These are phyloP conservation scores for Pangasianodon hypophthalmus DNA, from an alignment of 2,113 vertebrate genomes.

Conservation along the genomic window DNA sequence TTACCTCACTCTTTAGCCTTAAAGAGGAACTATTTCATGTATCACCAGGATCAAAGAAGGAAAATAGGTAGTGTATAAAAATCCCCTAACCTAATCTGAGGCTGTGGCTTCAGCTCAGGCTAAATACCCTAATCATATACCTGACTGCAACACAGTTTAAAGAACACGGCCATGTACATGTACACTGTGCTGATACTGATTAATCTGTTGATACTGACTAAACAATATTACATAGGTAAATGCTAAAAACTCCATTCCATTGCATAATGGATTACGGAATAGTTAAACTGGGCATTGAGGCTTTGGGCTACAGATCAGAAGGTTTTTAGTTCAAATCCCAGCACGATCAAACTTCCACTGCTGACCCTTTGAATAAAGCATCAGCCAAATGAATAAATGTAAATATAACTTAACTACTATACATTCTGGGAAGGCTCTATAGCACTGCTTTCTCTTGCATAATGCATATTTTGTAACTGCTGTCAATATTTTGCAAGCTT, in stretches of 20 bases:
- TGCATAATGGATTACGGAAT: neutral
- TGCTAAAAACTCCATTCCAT: neutral
- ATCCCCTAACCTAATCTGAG: neutral
- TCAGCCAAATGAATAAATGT: neutral
- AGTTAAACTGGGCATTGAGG: neutral
- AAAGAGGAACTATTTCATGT: constrained; percentile 49
- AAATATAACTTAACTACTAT: neutral
- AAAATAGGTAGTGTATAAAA: constrained; percentile 26
- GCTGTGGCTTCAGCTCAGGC: neutral
- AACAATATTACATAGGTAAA: neutral
- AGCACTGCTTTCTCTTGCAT: neutral
- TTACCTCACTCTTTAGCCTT: neutral
- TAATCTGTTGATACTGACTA: neutral
- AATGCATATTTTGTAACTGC: neutral
- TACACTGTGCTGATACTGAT: neutral
- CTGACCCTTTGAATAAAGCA: neutral
- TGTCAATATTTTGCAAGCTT: neutral
- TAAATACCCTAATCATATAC: neutral
- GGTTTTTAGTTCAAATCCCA: neutral
- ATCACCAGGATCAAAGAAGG: constrained; percentile 12
- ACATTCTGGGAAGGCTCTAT: neutral
- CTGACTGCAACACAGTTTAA: neutral
- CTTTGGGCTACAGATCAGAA: neutral
- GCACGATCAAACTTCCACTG: neutral
- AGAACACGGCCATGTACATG: neutral